Percentiles rank a stretch among this genome's conserved stretches.
These are phyloP conservation scores for Drosophila burlai DNA, from an alignment of 1,140 invertebrate species.

Conservation along the genomic window DNA sequence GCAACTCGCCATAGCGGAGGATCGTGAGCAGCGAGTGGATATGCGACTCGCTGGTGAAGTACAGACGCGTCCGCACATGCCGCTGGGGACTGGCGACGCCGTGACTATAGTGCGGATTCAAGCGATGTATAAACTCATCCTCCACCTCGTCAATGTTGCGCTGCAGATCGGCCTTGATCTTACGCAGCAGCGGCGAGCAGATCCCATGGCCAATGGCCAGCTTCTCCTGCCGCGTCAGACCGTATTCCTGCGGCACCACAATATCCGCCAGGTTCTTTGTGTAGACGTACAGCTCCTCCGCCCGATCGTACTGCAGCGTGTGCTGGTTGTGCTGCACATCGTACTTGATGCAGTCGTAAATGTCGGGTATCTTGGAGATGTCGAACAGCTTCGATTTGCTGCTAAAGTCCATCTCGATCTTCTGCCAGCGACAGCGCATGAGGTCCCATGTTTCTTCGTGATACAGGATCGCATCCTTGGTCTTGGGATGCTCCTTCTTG, in stretches of 20 bases:
- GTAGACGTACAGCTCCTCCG: constrained; percentile 97
- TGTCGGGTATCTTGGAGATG: constrained; percentile 99
- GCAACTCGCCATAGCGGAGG: constrained; percentile 95
- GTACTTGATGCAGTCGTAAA: constrained; percentile 99
- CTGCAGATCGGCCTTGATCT: constrained; percentile 97
- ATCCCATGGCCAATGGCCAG: constrained; percentile 98
- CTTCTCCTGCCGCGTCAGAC: constrained; percentile 97
- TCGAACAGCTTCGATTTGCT: constrained; percentile 96
- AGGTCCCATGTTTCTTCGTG: constrained; percentile 99
- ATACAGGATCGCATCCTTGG: constrained; percentile 96
- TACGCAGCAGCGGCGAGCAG: constrained; percentile 97
- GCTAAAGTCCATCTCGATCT: constrained; percentile 99
- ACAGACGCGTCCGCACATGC: constrained; percentile 98
- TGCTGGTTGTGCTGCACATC: constrained; percentile 99
- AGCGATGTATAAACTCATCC: constrained; percentile 96
- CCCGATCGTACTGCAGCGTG: constrained; percentile 96
- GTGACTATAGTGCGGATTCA: constrained; percentile 99
- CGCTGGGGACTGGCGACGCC: constrained; percentile 98
- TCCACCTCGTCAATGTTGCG: constrained; percentile 95
- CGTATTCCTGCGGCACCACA: constrained; percentile 99
- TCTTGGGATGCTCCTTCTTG: constrained; percentile 95
- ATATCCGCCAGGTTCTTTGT: constrained; percentile 98
- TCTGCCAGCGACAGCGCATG: constrained; percentile 98
- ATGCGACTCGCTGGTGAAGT: constrained; percentile 99
- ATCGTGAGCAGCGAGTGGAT: constrained; percentile 99